Evolutionary conservation across 2,888 invertebrate genomes (phyloP), one percentile per base, ranked within the genome.

Genomic region (Pseudanteris insignis): DNA sequence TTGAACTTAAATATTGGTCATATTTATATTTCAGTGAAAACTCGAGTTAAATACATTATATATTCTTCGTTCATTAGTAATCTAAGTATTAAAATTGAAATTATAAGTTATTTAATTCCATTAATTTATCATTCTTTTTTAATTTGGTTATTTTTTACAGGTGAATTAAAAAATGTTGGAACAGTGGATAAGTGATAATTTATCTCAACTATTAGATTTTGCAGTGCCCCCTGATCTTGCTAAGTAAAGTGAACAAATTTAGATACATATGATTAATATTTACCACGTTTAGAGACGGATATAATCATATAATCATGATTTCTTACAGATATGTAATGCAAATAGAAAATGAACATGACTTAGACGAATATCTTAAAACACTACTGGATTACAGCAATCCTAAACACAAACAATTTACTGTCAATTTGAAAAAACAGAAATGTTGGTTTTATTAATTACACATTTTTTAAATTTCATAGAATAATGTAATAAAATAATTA

Each of bases 291-390:
- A n/a, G n/a, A n/a, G n/a, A n/a, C n/a, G n/a, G n/a, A n/a, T n/a
- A n/a, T n/a, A n/a, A n/a, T n/a, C n/a, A n/a, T n/a, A n/a, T n/a
- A n/a, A n/a, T n/a, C n/a, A n/a, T n/a, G n/a, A n/a, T n/a, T n/a
- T n/a, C 47, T 34, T 43, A 34, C 76, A 93, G 93, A 24, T 90
- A 88, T 68, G 86, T 94, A 24, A 73, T 86, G 55, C 83, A 86
- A 9, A 90, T 94, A 67, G 85, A 89, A 69, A 86, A 86, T 71
- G 86, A 86, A 47, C 81, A 83, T 54, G 92, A 91, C 70, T 82
- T 92, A 36, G 88, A 90, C 67, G 89, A 91, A 55, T 92, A 92
- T 71, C 87, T 93, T 80, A 85, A 84, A 68, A 89, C 88, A 37
- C 81, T 94, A 34, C 74, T 94, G 0, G 88, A 91, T 77, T 85